Percentiles rank a stretch among this genome's conserved stretches.
These are phyloP conservation scores for Cydia fagiglandana DNA, from an alignment of 1,140 invertebrate genomes.

Conservation along the genomic window DNA sequence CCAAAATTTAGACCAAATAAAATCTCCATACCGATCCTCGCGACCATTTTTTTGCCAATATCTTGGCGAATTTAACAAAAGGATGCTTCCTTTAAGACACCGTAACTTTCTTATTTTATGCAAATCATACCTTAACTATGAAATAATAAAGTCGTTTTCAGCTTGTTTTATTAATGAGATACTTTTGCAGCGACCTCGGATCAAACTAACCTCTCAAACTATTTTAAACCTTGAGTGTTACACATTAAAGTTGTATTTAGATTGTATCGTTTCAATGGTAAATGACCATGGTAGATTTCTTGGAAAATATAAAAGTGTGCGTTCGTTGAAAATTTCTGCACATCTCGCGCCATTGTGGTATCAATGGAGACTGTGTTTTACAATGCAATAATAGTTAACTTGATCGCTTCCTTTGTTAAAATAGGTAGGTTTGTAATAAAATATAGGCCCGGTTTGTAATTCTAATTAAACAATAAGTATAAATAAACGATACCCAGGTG, in stretches of 20 bases:
- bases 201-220: background rate
- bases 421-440: background rate
- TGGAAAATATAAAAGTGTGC: conserved; percentile 46
- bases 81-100: conserved; percentile 12
- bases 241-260: background rate
- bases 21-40: conserved; percentile 21
- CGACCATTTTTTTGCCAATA: conserved; percentile 11
- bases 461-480: background rate
- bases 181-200: conserved; percentile 24
- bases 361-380: conserved; percentile 13
- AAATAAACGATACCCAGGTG: too few species aligned
- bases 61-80: conserved; percentile 20
- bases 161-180: background rate
- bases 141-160: background rate
- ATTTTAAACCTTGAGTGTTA: conserved; percentile 15
- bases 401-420: conserved; percentile 18
- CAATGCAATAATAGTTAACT: conserved; percentile 25
- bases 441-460: background rate
- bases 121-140: background rate
- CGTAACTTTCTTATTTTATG: background rate
- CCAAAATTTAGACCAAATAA: background rate
- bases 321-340: conserved; percentile 48
- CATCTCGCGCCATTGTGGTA: conserved; percentile 28
- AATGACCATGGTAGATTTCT: conserved; percentile 39
- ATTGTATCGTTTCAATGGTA: background rate